A percentile compares a stretch with the other conserved stretches of the same genome.
These are phyloP conservation scores for Drosophila guanche DNA, from an alignment of 1,140 invertebrate genomes.

Conservation along the genomic window DNA sequence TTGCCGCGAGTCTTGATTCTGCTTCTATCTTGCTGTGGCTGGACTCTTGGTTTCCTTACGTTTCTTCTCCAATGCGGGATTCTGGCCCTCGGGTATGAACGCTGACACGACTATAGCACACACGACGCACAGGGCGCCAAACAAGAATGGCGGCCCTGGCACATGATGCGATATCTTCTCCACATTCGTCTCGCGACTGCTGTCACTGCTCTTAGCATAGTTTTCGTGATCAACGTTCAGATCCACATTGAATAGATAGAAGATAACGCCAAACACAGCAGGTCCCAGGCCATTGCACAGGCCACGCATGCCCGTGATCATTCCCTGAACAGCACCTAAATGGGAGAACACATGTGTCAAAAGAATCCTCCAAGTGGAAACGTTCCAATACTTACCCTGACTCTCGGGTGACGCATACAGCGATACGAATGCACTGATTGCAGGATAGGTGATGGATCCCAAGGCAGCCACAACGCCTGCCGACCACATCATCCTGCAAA, in stretches of 20 bases:
- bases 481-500: slow-evolving; percentile 98
- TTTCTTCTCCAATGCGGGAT: slow-evolving; percentile 84
- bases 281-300: slow-evolving; percentile 97
- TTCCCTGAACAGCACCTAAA: slow-evolving; percentile 96
- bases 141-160: slow-evolving; percentile 99
- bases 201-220: slow-evolving; percentile 64
- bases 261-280: slow-evolving; percentile 98
- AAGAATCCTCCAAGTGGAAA: too few species aligned
- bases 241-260: slow-evolving; percentile 99
- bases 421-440: slow-evolving; percentile 99
- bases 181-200: slow-evolving; percentile 48
- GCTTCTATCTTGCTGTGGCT: neutral
- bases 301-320: slow-evolving; percentile 98
- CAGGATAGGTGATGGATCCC: slow-evolving; percentile 98
- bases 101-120: slow-evolving; percentile 96
- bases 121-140: slow-evolving; percentile 98
- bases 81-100: slow-evolving; percentile 92
- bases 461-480: slow-evolving; percentile 97
- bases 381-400: slow-evolving; percentile 87
- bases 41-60: slow-evolving; percentile 57
- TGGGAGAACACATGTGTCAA: neutral
- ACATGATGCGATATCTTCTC: slow-evolving; percentile 88
- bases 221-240: slow-evolving; percentile 89
- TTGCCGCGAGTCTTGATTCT: neutral
- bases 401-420: slow-evolving; percentile 98